These are phyloP conservation scores for Erinaceus europaeus DNA, from an alignment of 2,113 vertebrate genomes.

Conservation along the genomic window DNA sequence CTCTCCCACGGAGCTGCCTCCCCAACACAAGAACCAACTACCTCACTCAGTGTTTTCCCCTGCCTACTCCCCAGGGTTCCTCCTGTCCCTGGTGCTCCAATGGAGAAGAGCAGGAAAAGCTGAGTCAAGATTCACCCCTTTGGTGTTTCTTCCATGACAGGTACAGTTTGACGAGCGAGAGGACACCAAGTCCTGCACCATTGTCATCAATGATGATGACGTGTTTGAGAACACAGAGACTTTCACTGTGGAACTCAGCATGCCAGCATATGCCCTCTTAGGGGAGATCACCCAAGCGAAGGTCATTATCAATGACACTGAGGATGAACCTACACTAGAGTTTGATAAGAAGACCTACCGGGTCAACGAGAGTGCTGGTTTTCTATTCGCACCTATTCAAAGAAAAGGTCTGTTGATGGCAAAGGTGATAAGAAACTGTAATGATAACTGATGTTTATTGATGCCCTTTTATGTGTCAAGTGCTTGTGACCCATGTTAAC, in stretches of 20 bases:
- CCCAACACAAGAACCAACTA: too few relatives aligned
- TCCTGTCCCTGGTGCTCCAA: neutral
- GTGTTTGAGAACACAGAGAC: constrained; percentile 91
- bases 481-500: neutral
- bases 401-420: constrained; percentile 88
- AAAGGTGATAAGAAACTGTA: neutral
- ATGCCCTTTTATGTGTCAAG: neutral
- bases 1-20: too few relatives aligned
- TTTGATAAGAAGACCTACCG: constrained; percentile 91
- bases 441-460: neutral
- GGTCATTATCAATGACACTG: constrained; percentile 89
- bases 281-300: constrained; percentile 85
- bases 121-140: neutral
- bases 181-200: constrained; percentile 93
- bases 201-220: constrained; percentile 89
- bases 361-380: constrained; percentile 88
- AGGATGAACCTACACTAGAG: constrained; percentile 94
- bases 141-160: constrained; percentile 73
- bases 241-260: constrained; percentile 93
- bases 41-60: neutral
- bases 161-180: constrained; percentile 98
- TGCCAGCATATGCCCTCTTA: constrained; percentile 94
- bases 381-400: constrained; percentile 88
- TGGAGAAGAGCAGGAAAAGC: neutral
- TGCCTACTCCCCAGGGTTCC: neutral